Evolutionary conservation across 92 coral and sea anemone species (phyloP).

Genomic region (Palythoa heliodiscus): DNA sequence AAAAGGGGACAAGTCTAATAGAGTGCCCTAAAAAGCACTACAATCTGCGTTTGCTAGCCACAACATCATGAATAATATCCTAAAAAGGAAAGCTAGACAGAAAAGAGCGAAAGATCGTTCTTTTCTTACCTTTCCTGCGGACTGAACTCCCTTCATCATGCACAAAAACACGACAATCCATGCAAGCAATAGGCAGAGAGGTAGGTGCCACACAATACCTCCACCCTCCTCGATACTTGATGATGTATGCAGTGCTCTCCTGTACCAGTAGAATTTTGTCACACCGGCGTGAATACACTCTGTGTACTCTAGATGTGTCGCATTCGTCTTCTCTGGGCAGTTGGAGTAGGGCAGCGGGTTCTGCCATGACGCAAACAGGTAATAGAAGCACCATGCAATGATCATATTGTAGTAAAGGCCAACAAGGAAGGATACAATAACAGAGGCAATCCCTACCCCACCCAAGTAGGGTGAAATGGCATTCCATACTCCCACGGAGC

Average conservation of each 20-base stretch:
- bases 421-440: slow-evolving; percentile 75
- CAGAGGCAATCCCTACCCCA: slow-evolving; percentile 88
- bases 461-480: slow-evolving; percentile 89
- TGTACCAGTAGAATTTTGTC: slow-evolving; percentile 91
- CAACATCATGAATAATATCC: no score
- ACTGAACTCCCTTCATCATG: slow-evolving; percentile 89
- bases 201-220: slow-evolving; percentile 87
- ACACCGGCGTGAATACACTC: slow-evolving; percentile 83
- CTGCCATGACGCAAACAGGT: slow-evolving; percentile 92
- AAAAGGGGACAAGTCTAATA: no score
- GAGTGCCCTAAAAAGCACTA: no score
- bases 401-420: slow-evolving; percentile 88
- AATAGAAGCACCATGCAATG: slow-evolving; percentile 91
- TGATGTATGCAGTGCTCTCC: slow-evolving; percentile 67
- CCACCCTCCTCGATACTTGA: slow-evolving; percentile 76
- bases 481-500: slow-evolving; percentile 92
- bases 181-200: slow-evolving; percentile 70
- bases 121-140: slow-evolving; percentile 84
- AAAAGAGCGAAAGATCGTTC: no score
- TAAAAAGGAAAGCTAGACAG: background rate
- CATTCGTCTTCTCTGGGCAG: slow-evolving; percentile 66
- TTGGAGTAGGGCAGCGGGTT: slow-evolving; percentile 73
- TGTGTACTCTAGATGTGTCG: slow-evolving; percentile 31
- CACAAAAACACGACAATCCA: slow-evolving; percentile 83
- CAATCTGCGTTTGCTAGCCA: no score